Evolutionary conservation across 1,140 invertebrate species (phyloP).

Genomic region (Marisa cornuarietis): DNA sequence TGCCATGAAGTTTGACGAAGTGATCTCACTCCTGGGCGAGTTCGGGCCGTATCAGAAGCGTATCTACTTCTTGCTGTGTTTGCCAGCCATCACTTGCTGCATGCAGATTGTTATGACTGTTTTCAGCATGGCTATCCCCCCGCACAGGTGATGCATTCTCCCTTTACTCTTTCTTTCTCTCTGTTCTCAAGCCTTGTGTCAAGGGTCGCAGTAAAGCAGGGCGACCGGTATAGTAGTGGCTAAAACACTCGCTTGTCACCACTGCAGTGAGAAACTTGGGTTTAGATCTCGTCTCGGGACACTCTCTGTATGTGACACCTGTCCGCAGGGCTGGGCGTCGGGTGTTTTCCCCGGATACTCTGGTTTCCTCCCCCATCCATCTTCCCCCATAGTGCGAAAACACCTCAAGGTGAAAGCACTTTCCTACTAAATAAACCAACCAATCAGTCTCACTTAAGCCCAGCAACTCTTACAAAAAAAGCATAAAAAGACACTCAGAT

Average conservation of each 20-base stretch:
- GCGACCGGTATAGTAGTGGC: no score
- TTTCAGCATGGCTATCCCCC: conserved; percentile 13
- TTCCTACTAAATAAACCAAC: no score
- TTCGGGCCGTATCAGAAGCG: conserved; percentile 28
- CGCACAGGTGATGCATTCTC: conserved; percentile 2
- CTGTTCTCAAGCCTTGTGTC: not conserved
- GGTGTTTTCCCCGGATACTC: no score
- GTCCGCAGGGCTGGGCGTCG: no score
- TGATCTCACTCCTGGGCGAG: conserved; percentile 22
- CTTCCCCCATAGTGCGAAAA: no score
- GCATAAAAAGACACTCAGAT: not conserved
- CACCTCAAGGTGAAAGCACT: no score
- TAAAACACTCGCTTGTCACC: no score
- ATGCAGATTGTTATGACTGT: conserved; percentile 25
- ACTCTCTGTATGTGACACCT: no score
- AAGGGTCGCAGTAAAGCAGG: no score
- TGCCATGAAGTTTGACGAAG: conserved; percentile 24
- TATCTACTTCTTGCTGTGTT: conserved; percentile 17
- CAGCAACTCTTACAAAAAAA: not conserved
- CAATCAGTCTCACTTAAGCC: not conserved
- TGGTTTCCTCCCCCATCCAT: no score
- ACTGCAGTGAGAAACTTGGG: no score
- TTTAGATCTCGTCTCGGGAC: no score
- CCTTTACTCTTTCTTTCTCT: not conserved
- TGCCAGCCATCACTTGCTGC: conserved; percentile 2